Evolutionary conservation across 2,888 invertebrate genomes (phyloP).

Genomic region (Charanyca ferruginea): DNA sequence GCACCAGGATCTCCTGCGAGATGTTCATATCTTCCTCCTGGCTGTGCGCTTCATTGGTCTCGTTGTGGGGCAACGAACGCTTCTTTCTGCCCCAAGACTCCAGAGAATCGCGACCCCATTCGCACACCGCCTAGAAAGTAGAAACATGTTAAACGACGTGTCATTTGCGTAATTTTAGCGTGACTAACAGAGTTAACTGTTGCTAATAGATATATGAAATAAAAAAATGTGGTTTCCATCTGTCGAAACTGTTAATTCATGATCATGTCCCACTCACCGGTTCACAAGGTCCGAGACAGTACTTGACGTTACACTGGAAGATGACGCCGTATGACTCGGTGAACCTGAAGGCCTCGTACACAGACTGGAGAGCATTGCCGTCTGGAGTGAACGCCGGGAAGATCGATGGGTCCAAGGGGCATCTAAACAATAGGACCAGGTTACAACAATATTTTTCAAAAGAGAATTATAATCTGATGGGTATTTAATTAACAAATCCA

Average conservation of each 20-base stretch:
- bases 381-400: slow-evolving; percentile 98
- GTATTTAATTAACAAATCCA: slow-evolving; percentile 18
- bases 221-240: slow-evolving; percentile 44
- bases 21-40: slow-evolving; percentile 97
- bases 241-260: slow-evolving; percentile 35
- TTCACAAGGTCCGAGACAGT: slow-evolving; percentile 98
- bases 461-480: background rate
- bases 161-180: slow-evolving; percentile 58
- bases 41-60: slow-evolving; percentile 92
- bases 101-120: slow-evolving; percentile 97
- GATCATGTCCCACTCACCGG: slow-evolving; percentile 92
- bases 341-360: slow-evolving; percentile 98
- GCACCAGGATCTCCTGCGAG: slow-evolving; percentile 97
- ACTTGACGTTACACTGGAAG: slow-evolving; percentile 99
- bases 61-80: slow-evolving; percentile 92
- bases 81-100: slow-evolving; percentile 98
- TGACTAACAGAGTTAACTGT: slow-evolving; percentile 59
- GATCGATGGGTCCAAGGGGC: slow-evolving; percentile 97
- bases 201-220: slow-evolving; percentile 52
- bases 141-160: slow-evolving; percentile 64
- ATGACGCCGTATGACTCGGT: slow-evolving; percentile 99
- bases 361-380: slow-evolving; percentile 97
- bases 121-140: slow-evolving; percentile 94
- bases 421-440: slow-evolving; percentile 86
- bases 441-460: background rate